Base-by-base conservation (phyloP, 2,113 vertebrate species). In the Python bivittatus region DNA sequence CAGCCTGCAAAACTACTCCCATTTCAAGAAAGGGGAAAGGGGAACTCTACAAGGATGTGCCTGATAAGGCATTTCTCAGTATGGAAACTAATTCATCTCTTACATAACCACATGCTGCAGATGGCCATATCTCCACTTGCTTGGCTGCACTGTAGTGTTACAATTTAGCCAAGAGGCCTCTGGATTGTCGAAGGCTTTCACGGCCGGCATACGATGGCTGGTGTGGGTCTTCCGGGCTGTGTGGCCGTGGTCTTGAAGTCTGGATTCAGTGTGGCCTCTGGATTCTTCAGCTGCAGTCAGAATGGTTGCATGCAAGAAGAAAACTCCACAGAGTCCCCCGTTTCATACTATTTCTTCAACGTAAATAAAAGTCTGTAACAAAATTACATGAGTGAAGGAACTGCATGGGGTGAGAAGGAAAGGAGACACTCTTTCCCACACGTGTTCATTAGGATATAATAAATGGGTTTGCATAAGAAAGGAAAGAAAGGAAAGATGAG, bases 401-500 rank as follows among this genome's bases (percentile, higher is more conserved):
- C 83, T 86, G 17, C 38, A 85, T 91, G 25, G 90, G 27, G 57
- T 52, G 89, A 89, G 90, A 85, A 86, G 42, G 8, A 94, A 92
- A 2, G 0, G 22, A 23, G 94, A 23, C 11, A 44, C 25, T 23
- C 44, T 88, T 92, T 94, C 93, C 92, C 79, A 44, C 2, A 38
- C 1, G 2, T 0, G 0, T 72, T 88, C 61, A 91, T 89, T 17
- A 92, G 54, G 72, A 57, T 95, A 56, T 87, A 93, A 91, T 58
- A 94, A 53, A n/a, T 58, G 92, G 48, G 13, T 58, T 95, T 94
- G 88, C n/a, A 44, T 38, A 53, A 57, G 84, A 92, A 94, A 88
- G 56, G 86, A 93, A 53, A 57, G 84, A 92, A 94, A 88, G 56
- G 86, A 93, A 96, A n/a, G 93, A 57, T 92, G 92, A 94, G 92